Evolutionary conservation across 2,888 invertebrate species (phyloP).

Genomic region (Ferrisia virgata): DNA sequence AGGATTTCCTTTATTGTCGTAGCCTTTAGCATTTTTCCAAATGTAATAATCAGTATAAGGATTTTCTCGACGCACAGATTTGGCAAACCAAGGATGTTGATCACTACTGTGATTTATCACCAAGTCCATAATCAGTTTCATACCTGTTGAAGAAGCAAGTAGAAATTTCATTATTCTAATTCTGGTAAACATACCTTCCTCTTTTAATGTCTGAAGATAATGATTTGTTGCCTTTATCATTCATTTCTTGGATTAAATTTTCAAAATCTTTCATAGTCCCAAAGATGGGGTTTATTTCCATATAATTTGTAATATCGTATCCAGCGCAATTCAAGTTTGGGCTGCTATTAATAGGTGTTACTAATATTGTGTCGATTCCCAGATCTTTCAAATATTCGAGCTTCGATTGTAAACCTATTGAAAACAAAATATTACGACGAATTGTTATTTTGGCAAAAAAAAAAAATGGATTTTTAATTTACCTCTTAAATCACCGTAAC

Average conservation of each 20-base stretch:
- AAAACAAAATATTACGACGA: no score
- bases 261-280: not conserved
- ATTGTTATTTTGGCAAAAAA: no score
- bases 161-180: no score
- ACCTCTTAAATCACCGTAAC: slow-evolving; percentile 54
- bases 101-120: slow-evolving; percentile 53
- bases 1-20: slow-evolving; percentile 47
- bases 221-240: not conserved
- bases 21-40: slow-evolving; percentile 52
- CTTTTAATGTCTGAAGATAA: no score
- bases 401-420: not conserved
- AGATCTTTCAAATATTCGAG: not conserved
- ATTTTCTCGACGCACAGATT: slow-evolving; percentile 52
- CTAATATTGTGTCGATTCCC: not conserved
- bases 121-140: slow-evolving; percentile 50
- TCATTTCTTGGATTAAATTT: not conserved
- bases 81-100: slow-evolving; percentile 58
- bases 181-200: no score
- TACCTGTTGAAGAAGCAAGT: slow-evolving; percentile 48
- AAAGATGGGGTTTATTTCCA: not conserved
- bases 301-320: not conserved
- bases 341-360: not conserved
- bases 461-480: no score
- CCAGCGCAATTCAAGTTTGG: not conserved
- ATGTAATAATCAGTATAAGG: slow-evolving; percentile 56